A percentile compares a stretch with the other conserved stretches of the same genome.
Conservation (phyloP, 2,113 vertebrate species). For the Ondatra zibethicus region DNA sequence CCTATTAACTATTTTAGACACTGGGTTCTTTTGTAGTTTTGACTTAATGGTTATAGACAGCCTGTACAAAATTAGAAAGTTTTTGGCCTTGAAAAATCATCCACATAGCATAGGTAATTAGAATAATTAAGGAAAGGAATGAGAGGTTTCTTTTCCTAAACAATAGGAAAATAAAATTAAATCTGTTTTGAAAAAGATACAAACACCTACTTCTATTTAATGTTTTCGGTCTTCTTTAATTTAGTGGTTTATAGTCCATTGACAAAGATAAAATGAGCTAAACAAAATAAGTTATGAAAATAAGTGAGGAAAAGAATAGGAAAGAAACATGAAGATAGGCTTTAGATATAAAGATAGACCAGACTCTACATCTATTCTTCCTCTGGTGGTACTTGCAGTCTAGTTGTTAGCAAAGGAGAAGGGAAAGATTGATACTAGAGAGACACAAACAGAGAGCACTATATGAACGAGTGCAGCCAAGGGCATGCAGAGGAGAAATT, state of each 20-base stretch:
- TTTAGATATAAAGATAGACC: background rate
- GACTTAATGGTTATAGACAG: background rate
- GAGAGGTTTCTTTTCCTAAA: background rate
- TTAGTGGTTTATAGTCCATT: background rate
- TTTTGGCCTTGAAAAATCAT: background rate
- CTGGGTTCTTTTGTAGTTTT: background rate
- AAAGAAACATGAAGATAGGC: background rate
- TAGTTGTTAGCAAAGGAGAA: background rate
- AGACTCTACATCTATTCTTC: rapidly evolving
- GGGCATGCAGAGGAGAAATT: background rate
- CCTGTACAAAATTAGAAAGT: background rate
- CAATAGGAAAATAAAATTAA: background rate
- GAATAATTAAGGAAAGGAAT: background rate
- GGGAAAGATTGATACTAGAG: background rate
- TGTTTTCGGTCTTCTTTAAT: background rate
- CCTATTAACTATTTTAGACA: no score
- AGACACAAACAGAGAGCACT: background rate
- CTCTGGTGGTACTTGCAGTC: background rate
- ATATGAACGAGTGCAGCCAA: background rate
- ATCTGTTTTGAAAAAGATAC: background rate
- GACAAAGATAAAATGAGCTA: background rate
- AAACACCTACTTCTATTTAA: background rate
- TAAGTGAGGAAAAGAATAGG: background rate
- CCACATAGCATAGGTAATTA: background rate
- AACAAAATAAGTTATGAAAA: background rate